Conservation (phyloP, 2,797 vertebrate species). For the Acanthornis magna region DNA sequence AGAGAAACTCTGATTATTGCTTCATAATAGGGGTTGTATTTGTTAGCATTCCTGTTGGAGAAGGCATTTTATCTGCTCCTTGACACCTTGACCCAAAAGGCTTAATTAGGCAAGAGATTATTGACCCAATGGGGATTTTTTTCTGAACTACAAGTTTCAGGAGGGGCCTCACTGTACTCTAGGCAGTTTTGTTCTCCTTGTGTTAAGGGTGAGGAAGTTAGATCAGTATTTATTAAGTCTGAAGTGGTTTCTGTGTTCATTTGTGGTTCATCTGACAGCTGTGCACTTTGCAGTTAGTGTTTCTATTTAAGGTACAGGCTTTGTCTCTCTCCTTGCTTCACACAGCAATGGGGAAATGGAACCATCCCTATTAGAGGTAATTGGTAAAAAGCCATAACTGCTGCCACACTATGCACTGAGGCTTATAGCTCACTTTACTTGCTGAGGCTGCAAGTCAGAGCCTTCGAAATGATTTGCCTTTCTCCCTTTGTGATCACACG, state of each 20-base stretch:
- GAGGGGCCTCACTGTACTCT: not conserved
- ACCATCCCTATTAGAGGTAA: conserved; percentile 3
- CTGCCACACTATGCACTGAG: not conserved
- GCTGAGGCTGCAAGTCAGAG: not conserved
- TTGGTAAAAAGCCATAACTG: not conserved
- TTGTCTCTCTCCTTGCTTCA: not conserved
- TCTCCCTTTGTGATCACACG: not conserved
- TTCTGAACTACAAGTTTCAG: not conserved
- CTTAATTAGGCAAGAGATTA: not conserved
- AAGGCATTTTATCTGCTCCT: not conserved
- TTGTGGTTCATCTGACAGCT: not conserved
- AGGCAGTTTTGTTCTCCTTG: not conserved
- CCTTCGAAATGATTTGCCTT: not conserved
- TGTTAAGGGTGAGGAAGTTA: not conserved
- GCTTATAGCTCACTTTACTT: not conserved
- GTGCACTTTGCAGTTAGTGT: not conserved
- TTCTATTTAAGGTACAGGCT: not conserved
- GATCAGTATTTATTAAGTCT: not conserved
- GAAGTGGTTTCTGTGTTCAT: not conserved
- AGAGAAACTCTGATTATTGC: not conserved
- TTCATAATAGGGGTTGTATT: not conserved
- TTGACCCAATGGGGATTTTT: not conserved
- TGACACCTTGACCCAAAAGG: not conserved
- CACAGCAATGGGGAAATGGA: not conserved
- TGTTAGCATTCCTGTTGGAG: not conserved